Evolutionary conservation across 2,797 vertebrate genomes (phyloP).

Genomic region (Cyclura pinguis): DNA sequence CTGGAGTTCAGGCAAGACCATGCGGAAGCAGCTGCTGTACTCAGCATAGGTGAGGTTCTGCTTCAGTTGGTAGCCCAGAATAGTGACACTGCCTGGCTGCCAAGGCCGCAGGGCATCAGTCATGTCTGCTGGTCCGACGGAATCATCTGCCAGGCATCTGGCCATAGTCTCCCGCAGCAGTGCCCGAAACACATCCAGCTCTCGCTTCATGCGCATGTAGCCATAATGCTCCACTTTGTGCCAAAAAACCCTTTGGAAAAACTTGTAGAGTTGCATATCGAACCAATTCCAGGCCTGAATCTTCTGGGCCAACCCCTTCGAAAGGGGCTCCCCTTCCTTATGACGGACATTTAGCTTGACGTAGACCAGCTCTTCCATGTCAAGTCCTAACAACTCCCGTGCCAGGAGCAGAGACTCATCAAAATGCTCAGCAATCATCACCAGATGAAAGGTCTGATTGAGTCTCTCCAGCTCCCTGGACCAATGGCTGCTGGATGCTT

Average conservation of each 20-base stretch:
- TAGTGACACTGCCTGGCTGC: conserved; percentile 47
- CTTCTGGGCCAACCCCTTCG: not conserved
- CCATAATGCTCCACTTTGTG: conserved; percentile 47
- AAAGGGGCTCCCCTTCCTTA: not conserved
- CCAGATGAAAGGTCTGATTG: conserved; percentile 66
- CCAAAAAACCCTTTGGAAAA: conserved; percentile 34
- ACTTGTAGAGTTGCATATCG: conserved; percentile 46
- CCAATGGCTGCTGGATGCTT: conserved; percentile 44
- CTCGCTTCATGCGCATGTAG: conserved; percentile 51
- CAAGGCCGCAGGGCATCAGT: conserved; percentile 51
- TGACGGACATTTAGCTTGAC: conserved; percentile 56
- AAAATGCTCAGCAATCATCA: conserved; percentile 73
- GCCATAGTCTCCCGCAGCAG: conserved; percentile 40
- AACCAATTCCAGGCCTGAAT: conserved; percentile 66
- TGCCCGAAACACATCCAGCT: conserved; percentile 50
- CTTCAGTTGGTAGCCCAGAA: conserved; percentile 66
- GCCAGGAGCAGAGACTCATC: conserved; percentile 65
- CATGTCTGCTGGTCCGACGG: conserved; percentile 47
- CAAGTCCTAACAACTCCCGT: conserved; percentile 44
- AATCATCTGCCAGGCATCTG: conserved; percentile 50
- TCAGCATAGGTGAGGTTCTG: conserved; percentile 58
- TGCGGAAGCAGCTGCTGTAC: conserved; percentile 53
- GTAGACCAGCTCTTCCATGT: conserved; percentile 60
- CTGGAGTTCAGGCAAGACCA: conserved; percentile 70
- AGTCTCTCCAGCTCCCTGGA: conserved; percentile 50